Conservation (phyloP, 2,113 vertebrate genomes). For the Bothrops jararaca region DNA sequence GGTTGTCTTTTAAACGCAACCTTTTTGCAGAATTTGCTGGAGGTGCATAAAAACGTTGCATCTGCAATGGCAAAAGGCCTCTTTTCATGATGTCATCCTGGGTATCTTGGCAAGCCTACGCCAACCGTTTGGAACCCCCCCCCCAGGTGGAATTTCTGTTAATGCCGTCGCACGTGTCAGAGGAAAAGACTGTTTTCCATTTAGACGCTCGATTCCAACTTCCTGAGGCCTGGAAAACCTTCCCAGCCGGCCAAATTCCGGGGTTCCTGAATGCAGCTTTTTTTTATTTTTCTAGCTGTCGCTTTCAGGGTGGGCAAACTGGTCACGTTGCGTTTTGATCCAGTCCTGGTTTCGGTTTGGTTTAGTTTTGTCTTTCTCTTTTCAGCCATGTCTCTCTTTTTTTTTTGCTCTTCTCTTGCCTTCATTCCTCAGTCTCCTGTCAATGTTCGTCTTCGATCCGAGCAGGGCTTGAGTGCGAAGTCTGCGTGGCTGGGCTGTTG, state of each 20-base stretch:
- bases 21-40: not conserved
- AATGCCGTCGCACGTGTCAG: accelerated
- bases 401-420: not conserved
- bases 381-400: not conserved
- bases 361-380: not conserved
- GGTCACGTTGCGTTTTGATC: not conserved
- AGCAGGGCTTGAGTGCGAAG: not conserved
- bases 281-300: not conserved
- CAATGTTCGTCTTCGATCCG: not conserved
- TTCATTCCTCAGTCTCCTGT: not conserved
- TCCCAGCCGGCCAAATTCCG: not conserved
- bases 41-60: not conserved
- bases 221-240: no score
- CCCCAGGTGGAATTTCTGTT: not conserved
- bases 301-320: not conserved
- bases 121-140: no score
- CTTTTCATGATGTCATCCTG: not conserved
- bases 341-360: accelerated
- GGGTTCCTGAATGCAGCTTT: not conserved
- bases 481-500: not conserved
- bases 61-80: not conserved
- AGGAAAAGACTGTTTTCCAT: not conserved
- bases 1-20: not conserved
- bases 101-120: not conserved
- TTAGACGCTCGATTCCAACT: not conserved